Evolutionary conservation across 1,140 invertebrate genomes (phyloP).

Genomic region (Coenobita brevimanus): DNA sequence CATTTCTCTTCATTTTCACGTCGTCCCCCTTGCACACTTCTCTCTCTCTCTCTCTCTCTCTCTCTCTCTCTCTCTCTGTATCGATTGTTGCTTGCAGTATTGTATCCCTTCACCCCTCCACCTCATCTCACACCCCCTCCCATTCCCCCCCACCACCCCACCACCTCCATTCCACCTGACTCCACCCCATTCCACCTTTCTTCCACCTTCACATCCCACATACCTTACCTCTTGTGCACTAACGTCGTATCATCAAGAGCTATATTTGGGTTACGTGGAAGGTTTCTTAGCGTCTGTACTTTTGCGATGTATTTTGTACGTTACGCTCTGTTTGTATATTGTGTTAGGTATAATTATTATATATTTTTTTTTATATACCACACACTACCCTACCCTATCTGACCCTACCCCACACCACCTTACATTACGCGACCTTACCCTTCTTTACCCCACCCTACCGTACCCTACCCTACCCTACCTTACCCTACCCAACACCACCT

Average conservation of each 20-base stretch:
- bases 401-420: no score
- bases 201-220: background rate
- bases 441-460: no score
- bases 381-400: background rate
- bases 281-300: no score
- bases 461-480: background rate
- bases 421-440: no score
- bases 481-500: background rate
- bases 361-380: background rate
- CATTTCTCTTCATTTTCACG: background rate
- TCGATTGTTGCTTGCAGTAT: background rate
- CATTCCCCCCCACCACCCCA: conserved; percentile 18
- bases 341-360: no score
- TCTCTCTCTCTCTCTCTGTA: background rate
- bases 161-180: background rate
- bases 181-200: background rate
- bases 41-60: conserved; percentile 23
- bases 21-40: no score
- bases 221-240: no score
- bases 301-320: no score
- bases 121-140: conserved; percentile 23
- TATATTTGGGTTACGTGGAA: no score
- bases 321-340: no score
- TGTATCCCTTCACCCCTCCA: background rate
- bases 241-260: no score